A percentile compares a stretch with the other conserved stretches of the same genome.
Conservation (phyloP, 2,113 vertebrate species). For the Lagopus leucura region DNA sequence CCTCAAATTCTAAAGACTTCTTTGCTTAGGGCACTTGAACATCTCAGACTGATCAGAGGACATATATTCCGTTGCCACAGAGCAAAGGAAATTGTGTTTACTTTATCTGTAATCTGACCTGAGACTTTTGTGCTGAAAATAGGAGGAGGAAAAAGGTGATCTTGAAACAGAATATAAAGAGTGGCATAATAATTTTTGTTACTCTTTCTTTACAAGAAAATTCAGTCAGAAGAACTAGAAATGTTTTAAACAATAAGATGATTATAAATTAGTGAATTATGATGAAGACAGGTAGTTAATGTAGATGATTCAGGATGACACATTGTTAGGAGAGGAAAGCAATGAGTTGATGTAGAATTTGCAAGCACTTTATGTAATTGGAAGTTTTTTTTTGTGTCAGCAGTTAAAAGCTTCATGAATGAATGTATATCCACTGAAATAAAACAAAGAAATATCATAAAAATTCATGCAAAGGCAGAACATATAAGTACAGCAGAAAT, state of each 20-base stretch:
- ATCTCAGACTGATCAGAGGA: background rate
- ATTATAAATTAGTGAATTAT: background rate
- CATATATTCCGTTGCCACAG: fast-evolving
- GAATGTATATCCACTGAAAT: background rate
- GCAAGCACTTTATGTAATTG: background rate
- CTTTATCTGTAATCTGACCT: background rate
- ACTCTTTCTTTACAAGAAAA: background rate
- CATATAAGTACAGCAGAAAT: background rate
- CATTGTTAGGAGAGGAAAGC: background rate
- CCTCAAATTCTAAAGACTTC: background rate
- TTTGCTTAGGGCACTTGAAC: background rate
- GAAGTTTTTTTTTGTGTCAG: background rate
- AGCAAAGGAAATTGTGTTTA: background rate
- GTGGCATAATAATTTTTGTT: background rate
- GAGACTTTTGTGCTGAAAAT: background rate
- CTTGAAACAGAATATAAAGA: background rate
- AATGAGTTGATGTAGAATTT: background rate
- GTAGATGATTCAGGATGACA: background rate
- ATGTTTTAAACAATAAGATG: background rate
- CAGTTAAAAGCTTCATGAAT: background rate
- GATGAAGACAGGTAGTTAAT: background rate
- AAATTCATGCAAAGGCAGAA: background rate
- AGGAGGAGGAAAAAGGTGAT: background rate
- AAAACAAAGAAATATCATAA: background rate
- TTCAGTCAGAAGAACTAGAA: background rate